Base-by-base conservation (phyloP, 2,888 invertebrate genomes). In the Augochlorella aurata region DNA sequence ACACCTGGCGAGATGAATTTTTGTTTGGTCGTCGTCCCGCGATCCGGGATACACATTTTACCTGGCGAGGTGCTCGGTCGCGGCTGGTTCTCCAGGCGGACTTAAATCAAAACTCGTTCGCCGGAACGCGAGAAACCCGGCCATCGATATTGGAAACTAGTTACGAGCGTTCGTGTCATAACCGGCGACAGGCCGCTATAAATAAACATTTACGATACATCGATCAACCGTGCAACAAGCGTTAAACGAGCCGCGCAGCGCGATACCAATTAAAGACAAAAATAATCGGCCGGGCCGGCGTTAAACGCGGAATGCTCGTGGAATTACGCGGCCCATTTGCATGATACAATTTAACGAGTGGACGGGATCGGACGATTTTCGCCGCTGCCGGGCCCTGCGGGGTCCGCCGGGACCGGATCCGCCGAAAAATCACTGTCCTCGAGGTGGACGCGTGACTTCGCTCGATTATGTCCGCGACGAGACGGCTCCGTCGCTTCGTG, bases 141-240 rank as follows among this genome's bases (percentile, higher is more conserved):
- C 38, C 73, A 61, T 81, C 61, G 77, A 82, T 68, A 67, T 81
- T 49, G 81, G 69, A 67, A 82, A 81, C 73, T 82, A 74, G 82
- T 79, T 68, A 70, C 67, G 80, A 80, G 66, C 74, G 81, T 61
- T 71, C 74, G 81, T 74, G 81, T 81, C 81, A 81, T 81, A 81
- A 81, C 70, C 70, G 79, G 81, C 80, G 81, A 81, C 81, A 80
- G 61, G 49, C 24, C 61, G 80, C 80, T 81, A 81, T 81, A 81
- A 81, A 81, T 81, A 81, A 81, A 81, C 81, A 66, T 81, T 81
- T 81, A 81, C 74, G 81, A 79, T 81, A 79, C 81, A 81, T 81
- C 81, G 81, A 81, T 81, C 81, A 81, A 81, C 80, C 38, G 74
- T 70, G 29, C 74, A 81, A 79, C 81, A 74, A 74, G 81, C 81